Conservation (phyloP, 2,113 vertebrate genomes). For the Nibea albiflora region DNA sequence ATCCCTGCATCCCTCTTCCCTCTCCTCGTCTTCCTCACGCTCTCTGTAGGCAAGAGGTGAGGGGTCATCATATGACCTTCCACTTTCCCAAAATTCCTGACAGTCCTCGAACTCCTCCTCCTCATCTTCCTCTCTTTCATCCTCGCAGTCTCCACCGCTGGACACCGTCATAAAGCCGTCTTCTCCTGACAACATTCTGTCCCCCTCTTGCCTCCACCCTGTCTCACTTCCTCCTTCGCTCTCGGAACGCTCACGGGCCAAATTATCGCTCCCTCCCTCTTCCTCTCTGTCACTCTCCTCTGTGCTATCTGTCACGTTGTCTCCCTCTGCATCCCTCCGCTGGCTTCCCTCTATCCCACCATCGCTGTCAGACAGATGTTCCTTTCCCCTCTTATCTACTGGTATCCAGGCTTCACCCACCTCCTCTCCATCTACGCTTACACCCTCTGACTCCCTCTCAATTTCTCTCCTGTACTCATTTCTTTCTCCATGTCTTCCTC, state of each 20-base stretch:
- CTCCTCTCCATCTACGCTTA: slow-evolving; percentile 52
- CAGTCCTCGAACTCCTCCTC: slow-evolving; percentile 78
- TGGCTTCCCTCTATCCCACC: slow-evolving; percentile 34
- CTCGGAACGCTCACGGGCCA: neutral
- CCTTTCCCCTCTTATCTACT: slow-evolving; percentile 15
- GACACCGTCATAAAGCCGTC: slow-evolving; percentile 80
- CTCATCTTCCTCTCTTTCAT: slow-evolving; percentile 69
- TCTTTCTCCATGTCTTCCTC: slow-evolving; percentile 17
- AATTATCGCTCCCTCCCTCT: slow-evolving; percentile 45
- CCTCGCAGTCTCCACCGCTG: slow-evolving; percentile 75
- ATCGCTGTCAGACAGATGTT: slow-evolving; percentile 51
- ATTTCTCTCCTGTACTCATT: slow-evolving; percentile 12
- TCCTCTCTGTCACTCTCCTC: slow-evolving; percentile 73
- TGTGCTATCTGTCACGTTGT: slow-evolving; percentile 51
- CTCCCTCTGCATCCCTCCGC: slow-evolving; percentile 50
- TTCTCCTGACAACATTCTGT: slow-evolving; percentile 68
- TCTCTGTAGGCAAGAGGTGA: slow-evolving; percentile 30
- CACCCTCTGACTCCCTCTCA: slow-evolving; percentile 41
- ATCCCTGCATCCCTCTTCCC: slow-evolving; percentile 14
- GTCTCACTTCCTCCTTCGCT: slow-evolving; percentile 73
- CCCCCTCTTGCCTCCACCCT: slow-evolving; percentile 54
- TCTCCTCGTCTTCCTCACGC: slow-evolving; percentile 41
- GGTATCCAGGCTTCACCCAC: slow-evolving; percentile 38
- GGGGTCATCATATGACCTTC: neutral
- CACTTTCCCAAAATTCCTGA: slow-evolving; percentile 72